Conservation (phyloP, 2,888 invertebrate genomes). For the Caenorhabditis auriculariae region DNA sequence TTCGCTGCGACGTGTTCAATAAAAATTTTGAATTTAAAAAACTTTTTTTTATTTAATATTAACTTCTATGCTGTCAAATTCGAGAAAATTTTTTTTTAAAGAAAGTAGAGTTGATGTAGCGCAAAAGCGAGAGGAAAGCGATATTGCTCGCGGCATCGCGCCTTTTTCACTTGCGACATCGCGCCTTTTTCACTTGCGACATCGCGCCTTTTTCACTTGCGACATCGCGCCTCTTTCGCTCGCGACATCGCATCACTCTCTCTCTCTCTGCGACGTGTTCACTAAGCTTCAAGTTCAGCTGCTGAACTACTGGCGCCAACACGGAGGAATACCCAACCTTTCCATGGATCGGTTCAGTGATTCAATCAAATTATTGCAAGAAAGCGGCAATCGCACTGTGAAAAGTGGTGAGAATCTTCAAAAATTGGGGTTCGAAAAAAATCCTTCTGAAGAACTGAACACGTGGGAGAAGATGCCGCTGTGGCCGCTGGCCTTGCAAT, state of each 20-base stretch:
- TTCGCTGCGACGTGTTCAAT: no score
- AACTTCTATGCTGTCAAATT: no score
- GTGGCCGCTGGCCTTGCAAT: slow-evolving; percentile 38
- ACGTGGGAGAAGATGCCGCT: slow-evolving; percentile 38
- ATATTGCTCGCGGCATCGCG: no score
- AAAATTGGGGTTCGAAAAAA: neutral
- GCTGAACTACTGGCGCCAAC: slow-evolving; percentile 30
- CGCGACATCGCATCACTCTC: no score
- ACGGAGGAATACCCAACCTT: slow-evolving; percentile 34
- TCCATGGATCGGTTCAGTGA: slow-evolving; percentile 26
- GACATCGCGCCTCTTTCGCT: no score
- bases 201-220: no score
- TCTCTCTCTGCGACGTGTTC: no score
- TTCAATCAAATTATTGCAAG: slow-evolving; percentile 27
- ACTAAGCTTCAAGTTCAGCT: slow-evolving; percentile 18
- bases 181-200: no score
- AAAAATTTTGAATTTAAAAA: no score
- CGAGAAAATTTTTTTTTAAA: slow-evolving; percentile 2
- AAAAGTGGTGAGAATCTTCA: slow-evolving; percentile 14
- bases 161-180: no score
- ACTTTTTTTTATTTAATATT: no score
- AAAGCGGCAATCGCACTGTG: slow-evolving; percentile 24
- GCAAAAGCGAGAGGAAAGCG: no score
- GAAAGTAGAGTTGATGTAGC: neutral
- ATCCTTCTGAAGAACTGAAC: neutral